These are phyloP conservation scores for Lepus oiostolus DNA, from an alignment of 2,797 vertebrate genomes.

Conservation along the genomic window DNA sequence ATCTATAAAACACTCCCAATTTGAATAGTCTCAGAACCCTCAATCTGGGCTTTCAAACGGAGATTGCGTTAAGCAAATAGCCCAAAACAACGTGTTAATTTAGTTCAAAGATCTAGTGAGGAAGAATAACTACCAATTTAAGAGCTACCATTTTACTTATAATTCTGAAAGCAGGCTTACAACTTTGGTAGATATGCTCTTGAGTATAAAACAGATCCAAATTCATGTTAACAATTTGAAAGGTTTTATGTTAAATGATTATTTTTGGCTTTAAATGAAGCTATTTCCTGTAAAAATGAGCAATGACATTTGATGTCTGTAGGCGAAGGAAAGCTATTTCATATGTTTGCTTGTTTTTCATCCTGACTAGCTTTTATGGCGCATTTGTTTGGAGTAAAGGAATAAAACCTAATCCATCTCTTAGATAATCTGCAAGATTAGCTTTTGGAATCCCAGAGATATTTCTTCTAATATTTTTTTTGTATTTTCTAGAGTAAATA, in stretches of 20 bases:
- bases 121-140: background rate
- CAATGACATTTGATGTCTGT: conserved; percentile 39
- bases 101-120: conserved; percentile 25
- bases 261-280: background rate
- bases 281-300: background rate
- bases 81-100: background rate
- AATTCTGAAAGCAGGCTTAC: background rate
- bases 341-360: background rate
- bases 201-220: background rate
- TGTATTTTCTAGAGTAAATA: background rate
- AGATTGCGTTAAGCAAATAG: background rate
- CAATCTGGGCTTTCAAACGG: background rate
- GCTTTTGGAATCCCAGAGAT: background rate
- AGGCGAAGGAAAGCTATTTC: background rate
- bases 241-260: conserved; percentile 11
- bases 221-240: conserved; percentile 33
- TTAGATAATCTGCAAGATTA: background rate
- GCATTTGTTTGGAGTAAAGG: background rate
- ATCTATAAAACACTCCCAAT: background rate
- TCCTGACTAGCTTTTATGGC: background rate
- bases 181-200: background rate
- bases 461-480: conserved; percentile 5
- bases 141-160: background rate
- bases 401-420: background rate
- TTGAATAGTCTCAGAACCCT: background rate